These are phyloP conservation scores for Hylia prasina DNA, from an alignment of 2,113 vertebrate species.

Conservation along the genomic window DNA sequence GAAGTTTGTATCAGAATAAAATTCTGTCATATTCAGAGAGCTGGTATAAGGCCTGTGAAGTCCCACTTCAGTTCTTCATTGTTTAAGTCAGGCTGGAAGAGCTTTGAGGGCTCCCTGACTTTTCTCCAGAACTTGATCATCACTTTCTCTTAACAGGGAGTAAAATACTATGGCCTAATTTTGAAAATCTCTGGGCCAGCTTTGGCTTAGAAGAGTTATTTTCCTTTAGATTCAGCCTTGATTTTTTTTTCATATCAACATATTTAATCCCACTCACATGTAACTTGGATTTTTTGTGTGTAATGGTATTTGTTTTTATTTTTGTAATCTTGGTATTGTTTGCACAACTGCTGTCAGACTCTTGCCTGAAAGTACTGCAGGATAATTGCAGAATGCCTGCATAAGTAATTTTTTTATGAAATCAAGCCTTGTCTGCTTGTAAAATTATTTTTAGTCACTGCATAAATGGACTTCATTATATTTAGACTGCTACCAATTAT, in stretches of 20 bases:
- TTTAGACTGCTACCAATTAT: constrained; percentile 64
- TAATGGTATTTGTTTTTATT: constrained; percentile 78
- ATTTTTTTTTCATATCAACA: background rate
- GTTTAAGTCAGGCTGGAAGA: background rate
- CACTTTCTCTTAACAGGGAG: background rate
- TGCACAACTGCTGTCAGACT: constrained; percentile 77
- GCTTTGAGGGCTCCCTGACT: background rate
- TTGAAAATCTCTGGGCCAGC: background rate
- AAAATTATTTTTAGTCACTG: constrained; percentile 75
- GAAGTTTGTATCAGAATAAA: background rate
- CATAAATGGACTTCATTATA: constrained; percentile 75
- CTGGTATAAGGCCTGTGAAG: background rate
- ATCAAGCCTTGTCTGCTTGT: constrained; percentile 76
- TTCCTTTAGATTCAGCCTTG: background rate
- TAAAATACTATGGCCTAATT: background rate
- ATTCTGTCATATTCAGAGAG: background rate
- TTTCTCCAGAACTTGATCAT: background rate
- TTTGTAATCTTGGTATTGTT: constrained; percentile 76
- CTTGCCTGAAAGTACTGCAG: constrained; percentile 74
- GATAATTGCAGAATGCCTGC: constrained; percentile 77
- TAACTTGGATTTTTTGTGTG: constrained; percentile 65
- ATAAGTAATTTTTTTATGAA: constrained; percentile 79
- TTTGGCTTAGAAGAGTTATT: background rate
- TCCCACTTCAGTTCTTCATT: background rate
- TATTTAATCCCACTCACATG: constrained; percentile 50